phyloP scores from a whole-genome alignment of 2,888 invertebrate species.

The Acronicta psi region DNA sequence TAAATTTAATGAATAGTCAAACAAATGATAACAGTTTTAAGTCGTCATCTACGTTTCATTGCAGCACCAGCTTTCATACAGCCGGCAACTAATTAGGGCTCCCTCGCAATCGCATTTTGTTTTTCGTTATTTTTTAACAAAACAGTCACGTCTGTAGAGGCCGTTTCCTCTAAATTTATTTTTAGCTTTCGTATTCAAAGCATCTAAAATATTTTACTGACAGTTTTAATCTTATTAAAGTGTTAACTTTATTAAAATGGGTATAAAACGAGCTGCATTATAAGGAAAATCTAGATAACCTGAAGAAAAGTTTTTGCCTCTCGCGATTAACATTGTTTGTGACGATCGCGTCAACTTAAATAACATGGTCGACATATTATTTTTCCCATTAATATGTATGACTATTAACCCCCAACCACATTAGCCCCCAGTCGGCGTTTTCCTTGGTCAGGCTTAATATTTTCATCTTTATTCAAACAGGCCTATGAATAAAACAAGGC shows the following conservation, averaged over 20 bases:
- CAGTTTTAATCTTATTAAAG: conserved; percentile 37
- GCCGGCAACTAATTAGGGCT: conserved; percentile 67
- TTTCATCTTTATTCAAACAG: conserved; percentile 88
- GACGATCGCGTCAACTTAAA: conserved; percentile 32
- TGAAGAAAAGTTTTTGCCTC: conserved; percentile 24
- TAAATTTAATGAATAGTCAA: conserved; percentile 48
- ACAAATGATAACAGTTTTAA: conserved; percentile 61
- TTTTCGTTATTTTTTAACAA: conserved; percentile 67
- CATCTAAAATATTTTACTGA: conserved; percentile 49
- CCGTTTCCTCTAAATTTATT: conserved; percentile 61
- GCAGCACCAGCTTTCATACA: conserved; percentile 52
- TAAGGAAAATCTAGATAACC: conserved; percentile 19
- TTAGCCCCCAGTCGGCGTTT: conserved; percentile 78
- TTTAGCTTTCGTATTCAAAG: conserved; percentile 58
- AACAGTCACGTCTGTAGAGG: conserved; percentile 66
- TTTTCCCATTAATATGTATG: conserved; percentile 84
- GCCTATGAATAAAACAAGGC: conserved; percentile 86
- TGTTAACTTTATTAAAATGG: too few relatives aligned
- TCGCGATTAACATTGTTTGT: conserved; percentile 18
- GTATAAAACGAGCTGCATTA: conserved; percentile 4
- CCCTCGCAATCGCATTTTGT: conserved; percentile 65
- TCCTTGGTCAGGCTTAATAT: conserved; percentile 82
- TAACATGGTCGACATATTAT: conserved; percentile 66
- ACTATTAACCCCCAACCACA: conserved; percentile 80
- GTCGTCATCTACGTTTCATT: conserved; percentile 51